These are phyloP conservation scores for Hippocampus mohnikei DNA, from an alignment of 2,113 vertebrate species.

Conservation along the genomic window DNA sequence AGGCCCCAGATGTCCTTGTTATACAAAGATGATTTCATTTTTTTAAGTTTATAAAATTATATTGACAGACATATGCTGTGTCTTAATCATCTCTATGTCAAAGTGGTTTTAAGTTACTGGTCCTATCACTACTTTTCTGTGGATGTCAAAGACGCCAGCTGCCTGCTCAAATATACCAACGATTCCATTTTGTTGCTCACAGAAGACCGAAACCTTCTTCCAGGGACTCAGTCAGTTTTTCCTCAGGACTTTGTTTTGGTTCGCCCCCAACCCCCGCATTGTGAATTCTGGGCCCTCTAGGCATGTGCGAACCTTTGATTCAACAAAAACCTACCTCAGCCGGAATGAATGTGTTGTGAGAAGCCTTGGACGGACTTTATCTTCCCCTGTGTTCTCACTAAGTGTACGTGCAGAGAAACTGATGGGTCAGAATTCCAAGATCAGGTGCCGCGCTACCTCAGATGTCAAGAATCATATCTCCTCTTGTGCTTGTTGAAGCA, in stretches of 20 bases:
- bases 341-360: conserved; percentile 96
- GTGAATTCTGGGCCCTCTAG: conserved; percentile 72
- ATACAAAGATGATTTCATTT: conserved; percentile 53
- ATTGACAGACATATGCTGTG: conserved; percentile 42
- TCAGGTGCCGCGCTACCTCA: conserved; percentile 89
- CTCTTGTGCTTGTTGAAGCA: conserved; percentile 61
- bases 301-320: conserved; percentile 75
- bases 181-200: conserved; percentile 63
- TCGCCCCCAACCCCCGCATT: too few relatives aligned
- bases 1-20: conserved; percentile 58
- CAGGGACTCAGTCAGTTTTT: conserved; percentile 72
- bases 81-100: conserved; percentile 52
- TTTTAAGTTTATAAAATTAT: conserved; percentile 52
- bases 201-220: conserved; percentile 66
- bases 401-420: conserved; percentile 63
- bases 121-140: conserved; percentile 51
- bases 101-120: conserved; percentile 63
- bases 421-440: conserved; percentile 70
- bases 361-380: conserved; percentile 72
- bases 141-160: conserved; percentile 62
- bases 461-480: conserved; percentile 73
- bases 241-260: conserved; percentile 85
- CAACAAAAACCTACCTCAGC: conserved; percentile 95
- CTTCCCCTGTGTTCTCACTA: conserved; percentile 75
- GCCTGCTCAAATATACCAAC: conserved; percentile 66